phyloP scores from a whole-genome alignment of 2,113 vertebrate genomes.

The Nycticorax nycticorax region DNA sequence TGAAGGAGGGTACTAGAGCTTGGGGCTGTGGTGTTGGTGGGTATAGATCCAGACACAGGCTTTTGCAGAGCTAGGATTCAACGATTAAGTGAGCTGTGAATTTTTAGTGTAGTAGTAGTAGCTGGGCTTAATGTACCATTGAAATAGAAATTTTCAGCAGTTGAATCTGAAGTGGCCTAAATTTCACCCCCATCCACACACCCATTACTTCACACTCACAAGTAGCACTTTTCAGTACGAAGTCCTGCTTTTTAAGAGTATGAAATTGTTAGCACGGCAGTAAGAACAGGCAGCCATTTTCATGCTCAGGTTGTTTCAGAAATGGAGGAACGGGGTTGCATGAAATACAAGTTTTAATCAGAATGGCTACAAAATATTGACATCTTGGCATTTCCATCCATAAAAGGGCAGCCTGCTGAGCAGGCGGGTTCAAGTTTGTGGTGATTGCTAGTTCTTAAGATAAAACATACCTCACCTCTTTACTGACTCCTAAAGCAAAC shows the following conservation, averaged over 20 bases:
- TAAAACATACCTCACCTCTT: neutral
- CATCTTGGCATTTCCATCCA: neutral
- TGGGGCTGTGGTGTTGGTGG: neutral
- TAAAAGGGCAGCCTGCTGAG: neutral
- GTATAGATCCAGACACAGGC: neutral
- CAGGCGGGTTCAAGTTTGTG: neutral
- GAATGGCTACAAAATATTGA: neutral
- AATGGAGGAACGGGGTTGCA: neutral
- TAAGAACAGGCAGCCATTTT: neutral
- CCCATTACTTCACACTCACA: neutral
- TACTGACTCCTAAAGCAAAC: neutral
- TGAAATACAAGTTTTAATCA: neutral
- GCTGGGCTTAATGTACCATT: neutral
- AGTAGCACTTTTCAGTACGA: neutral
- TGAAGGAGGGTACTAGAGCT: neutral
- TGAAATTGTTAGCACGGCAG: accelerated
- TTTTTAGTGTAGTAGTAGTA: neutral
- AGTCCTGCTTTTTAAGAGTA: neutral
- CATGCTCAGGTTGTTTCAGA: neutral
- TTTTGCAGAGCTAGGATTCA: neutral
- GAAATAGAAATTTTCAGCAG: neutral
- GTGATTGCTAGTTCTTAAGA: neutral
- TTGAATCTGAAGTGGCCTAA: neutral
- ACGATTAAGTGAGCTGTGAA: neutral
- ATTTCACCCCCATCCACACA: neutral